Evolutionary conservation across 1,140 invertebrate genomes (phyloP), one percentile per base, ranked within the genome.

Genomic region (Drosophila parvula): DNA sequence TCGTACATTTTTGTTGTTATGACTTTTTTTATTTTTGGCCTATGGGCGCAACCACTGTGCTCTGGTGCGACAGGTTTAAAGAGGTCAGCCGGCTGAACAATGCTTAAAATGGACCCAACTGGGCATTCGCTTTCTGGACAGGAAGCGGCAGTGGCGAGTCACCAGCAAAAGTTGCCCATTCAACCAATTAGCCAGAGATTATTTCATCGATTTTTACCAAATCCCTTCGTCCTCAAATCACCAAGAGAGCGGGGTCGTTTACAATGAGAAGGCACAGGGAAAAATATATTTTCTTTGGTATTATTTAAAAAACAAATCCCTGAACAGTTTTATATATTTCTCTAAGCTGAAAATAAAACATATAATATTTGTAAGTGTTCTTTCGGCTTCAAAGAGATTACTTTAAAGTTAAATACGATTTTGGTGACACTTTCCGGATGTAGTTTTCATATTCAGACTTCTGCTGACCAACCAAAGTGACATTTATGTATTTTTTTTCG

Each of bases 111-210:
- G 74, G 74, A 60, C 73, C 56, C 73, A 57, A 57, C 73, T 75
- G 73, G 73, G 73, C 73, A 75, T 75, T 75, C 73, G 51, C 45
- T 51, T 64, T 41, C 43, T 58, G 43, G 50, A 28, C 64, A 50
- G 51, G 51, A 56, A 75, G 41, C 27, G 55, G 6, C n/a, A 18
- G 22, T 36, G 28, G 16, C 22, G 60, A 75, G 59, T 68, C 74
- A 22, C 47, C 30, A 30, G 73, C 27, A 61, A 74, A 74, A 74
- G 70, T 74, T 74, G 18, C 48, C 71, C 61, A 58, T 75, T 67
- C 53, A 67, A 76, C 73, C 74, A 76, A 76, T 76, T 76, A 76
- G 74, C 47, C 73, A 41, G 48, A 76, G 73, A 74, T 75, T 65
- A 76, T 74, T 76, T 65, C 73, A 76, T 76, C 45, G 74, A 76